These are phyloP conservation scores for Sebastes hubbsi DNA, from an alignment of 2,797 vertebrate species.

Conservation along the genomic window DNA sequence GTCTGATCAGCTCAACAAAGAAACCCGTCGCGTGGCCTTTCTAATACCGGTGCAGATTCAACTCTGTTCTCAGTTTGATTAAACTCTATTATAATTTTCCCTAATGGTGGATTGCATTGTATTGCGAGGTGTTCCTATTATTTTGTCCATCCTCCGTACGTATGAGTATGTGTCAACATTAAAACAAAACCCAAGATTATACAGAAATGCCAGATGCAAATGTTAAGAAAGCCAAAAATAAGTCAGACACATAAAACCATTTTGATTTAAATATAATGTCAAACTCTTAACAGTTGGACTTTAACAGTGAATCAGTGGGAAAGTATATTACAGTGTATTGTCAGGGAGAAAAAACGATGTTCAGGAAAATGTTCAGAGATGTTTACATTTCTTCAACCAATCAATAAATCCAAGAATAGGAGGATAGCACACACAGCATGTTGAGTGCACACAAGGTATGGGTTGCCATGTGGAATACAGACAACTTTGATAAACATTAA, in stretches of 20 bases:
- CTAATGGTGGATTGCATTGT: not conserved
- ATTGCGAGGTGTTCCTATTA: not conserved
- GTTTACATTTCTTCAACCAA: not conserved
- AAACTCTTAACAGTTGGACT: not conserved
- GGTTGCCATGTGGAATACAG: not conserved
- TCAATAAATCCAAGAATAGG: not conserved
- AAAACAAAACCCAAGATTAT: not conserved
- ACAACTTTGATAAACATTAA: not conserved
- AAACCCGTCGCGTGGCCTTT: not conserved
- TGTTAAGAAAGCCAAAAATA: not conserved
- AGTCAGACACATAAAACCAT: not conserved
- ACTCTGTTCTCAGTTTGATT: not conserved
- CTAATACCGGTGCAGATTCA: not conserved
- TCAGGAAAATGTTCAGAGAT: not conserved
- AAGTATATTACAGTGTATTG: not conserved
- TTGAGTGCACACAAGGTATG: not conserved
- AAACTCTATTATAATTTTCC: not conserved
- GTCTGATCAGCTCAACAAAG: not conserved
- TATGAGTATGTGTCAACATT: not conserved
- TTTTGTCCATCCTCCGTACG: not conserved
- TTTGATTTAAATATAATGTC: not conserved
- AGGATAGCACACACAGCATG: not conserved
- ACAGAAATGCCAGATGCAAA: not conserved
- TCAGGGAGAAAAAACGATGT: no score
- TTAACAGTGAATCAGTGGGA: not conserved